Evolutionary conservation across 2,113 vertebrate genomes (phyloP).

Genomic region (Eolophus roseicapilla): DNA sequence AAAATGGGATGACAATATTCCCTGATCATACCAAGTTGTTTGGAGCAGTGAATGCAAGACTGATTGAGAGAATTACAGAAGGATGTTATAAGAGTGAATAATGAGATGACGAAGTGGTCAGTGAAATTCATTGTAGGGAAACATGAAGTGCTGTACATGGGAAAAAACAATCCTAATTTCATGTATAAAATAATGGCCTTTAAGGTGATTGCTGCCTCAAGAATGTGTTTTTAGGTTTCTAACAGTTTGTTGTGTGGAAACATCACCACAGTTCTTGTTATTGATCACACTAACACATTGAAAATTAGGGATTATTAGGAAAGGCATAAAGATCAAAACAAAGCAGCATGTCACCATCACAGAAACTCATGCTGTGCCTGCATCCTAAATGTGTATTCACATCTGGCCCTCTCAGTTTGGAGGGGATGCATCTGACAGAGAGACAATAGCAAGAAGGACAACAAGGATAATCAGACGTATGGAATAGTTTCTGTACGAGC

Average conservation of each 20-base stretch:
- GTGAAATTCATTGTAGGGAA: neutral
- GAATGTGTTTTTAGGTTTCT: neutral
- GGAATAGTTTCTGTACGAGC: neutral
- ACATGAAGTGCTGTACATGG: neutral
- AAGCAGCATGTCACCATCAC: neutral
- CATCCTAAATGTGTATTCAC: neutral
- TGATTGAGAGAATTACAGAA: neutral
- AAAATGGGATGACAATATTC: neutral
- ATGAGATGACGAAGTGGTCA: neutral
- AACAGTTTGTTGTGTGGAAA: neutral
- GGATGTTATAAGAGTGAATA: neutral
- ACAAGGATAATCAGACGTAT: fast-evolving
- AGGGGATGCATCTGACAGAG: neutral
- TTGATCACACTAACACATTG: neutral
- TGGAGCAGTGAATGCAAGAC: neutral
- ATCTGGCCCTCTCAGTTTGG: neutral
- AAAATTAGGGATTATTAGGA: neutral
- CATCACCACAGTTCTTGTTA: neutral
- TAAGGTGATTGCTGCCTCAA: neutral
- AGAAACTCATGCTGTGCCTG: neutral
- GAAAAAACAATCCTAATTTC: neutral
- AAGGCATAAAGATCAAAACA: neutral
- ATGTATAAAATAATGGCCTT: neutral
- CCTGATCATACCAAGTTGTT: neutral
- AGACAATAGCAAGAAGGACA: neutral